A percentile compares a stretch with the other conserved stretches of the same genome.
Evolutionary conservation across 2,888 invertebrate species (phyloP).

Genomic region (Invenusta paracnida): DNA sequence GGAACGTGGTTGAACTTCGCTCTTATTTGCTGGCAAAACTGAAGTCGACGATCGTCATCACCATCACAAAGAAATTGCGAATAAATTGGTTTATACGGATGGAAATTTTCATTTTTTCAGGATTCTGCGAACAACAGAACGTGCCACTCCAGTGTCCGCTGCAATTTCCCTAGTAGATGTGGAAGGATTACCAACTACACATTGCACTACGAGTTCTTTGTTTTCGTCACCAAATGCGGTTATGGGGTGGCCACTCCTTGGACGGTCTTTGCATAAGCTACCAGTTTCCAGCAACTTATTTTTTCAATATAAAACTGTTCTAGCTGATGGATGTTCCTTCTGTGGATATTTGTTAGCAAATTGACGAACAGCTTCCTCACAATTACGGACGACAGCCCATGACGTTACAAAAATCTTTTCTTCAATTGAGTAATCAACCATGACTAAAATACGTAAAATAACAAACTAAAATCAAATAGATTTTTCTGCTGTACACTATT

Average conservation of each 20-base stretch:
- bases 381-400: not conserved
- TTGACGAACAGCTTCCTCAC: slow-evolving; percentile 22
- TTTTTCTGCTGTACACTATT: slow-evolving; percentile 5
- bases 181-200: slow-evolving; percentile 19
- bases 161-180: slow-evolving; percentile 35
- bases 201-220: slow-evolving; percentile 3
- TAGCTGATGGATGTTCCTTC: slow-evolving; percentile 26
- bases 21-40: slow-evolving; percentile 35
- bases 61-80: slow-evolving; percentile 33
- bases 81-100: slow-evolving; percentile 36
- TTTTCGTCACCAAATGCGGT: slow-evolving; percentile 30
- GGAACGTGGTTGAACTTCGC: slow-evolving; percentile 4
- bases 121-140: slow-evolving; percentile 28
- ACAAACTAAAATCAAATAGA: slow-evolving; percentile 22
- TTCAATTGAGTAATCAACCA: slow-evolving; percentile 13
- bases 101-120: slow-evolving; percentile 33
- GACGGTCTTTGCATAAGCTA: slow-evolving; percentile 22
- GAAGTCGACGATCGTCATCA: slow-evolving; percentile 34
- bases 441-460: slow-evolving; percentile 21
- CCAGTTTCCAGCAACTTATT: slow-evolving; percentile 17
- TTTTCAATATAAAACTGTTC: slow-evolving; percentile 21
- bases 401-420: not conserved
- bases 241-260: not conserved
- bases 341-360: slow-evolving; percentile 29
- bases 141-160: slow-evolving; percentile 6